A percentile compares a stretch with the other conserved stretches of the same genome.
These are phyloP conservation scores for Petrolisthes cinctipes DNA, from an alignment of 2,888 invertebrate species.

Conservation along the genomic window DNA sequence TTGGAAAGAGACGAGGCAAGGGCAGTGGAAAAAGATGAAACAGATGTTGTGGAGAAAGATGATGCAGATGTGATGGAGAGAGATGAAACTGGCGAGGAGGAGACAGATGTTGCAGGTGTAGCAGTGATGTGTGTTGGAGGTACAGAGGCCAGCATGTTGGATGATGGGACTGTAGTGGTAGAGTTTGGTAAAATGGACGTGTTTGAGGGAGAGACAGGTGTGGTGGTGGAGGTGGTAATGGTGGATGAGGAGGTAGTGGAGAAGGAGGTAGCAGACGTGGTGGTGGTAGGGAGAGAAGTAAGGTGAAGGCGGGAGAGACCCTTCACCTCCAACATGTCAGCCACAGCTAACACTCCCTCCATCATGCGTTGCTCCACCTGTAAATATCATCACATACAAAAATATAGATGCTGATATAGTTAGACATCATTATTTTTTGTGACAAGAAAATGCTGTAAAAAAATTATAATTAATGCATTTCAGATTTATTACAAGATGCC, in stretches of 20 bases:
- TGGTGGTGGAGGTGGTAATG: neutral
- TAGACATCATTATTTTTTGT: neutral
- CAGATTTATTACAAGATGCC: neutral
- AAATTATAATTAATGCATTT: neutral
- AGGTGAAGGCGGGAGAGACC: constrained; percentile 30
- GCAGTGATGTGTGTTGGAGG: neutral
- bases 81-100: neutral
- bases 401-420: neutral
- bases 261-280: neutral
- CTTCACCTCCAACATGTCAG: constrained; percentile 51
- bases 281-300: neutral
- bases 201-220: neutral
- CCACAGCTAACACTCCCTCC: constrained; percentile 47
- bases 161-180: neutral
- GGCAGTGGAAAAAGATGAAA: neutral
- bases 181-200: neutral
- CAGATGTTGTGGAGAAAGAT: neutral
- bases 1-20: neutral
- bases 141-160: neutral
- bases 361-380: constrained; percentile 50
- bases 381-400: neutral
- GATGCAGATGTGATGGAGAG: neutral
- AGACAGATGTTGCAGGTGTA: neutral
- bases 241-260: neutral
- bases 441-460: neutral